Evolutionary conservation across 2,888 invertebrate species (phyloP), one percentile per base, ranked within the genome.

Genomic region (Andrena bucephala): DNA sequence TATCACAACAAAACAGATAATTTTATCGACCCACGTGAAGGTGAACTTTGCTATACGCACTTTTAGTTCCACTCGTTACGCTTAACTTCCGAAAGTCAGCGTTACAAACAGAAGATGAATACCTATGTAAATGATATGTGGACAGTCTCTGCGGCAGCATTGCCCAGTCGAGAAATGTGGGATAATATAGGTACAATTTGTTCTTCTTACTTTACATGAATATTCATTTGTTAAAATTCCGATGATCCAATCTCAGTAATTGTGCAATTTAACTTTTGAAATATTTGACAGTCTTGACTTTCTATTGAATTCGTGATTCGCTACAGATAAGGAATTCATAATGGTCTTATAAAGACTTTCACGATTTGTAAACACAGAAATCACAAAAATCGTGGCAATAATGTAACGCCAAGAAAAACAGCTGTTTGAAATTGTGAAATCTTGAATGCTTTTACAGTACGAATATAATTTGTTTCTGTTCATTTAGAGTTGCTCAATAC

Each of bases 1-100:
- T 66, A 70, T 69, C 52, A 33, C 36, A 50, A 20, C 59, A 6
- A 75, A 63, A 27, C 48, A 24, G 74, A 78, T 79, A 70, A 68
- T 24, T 24, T 60, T 77, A 70, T 62, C 71, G 63, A 75, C 57
- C n/a, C 71, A 63, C 27, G n/a, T 4, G 8, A 13, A 16, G 3
- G 20, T 69, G 74, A 13, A 71, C 78, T 78, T 74, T 59, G 57
- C 54, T 33, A 31, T n/a, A 33, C 10, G 62, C 20, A 50, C 27
- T 42, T 29, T 72, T 52, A 68, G 68, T 24, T 48, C 16, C 0
- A 5, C 48, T 67, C 33, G 50, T 48, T 63, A 54, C 7, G 59
- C 24, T 42, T 42, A 16, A 42, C 5, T 65, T 52, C 13, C 1
- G 8, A 4, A 24, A 10, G 8, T 13, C 7, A 62, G 13, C 29